phyloP scores from a whole-genome alignment of 2,888 invertebrate genomes.

The Xestia xanthographa region DNA sequence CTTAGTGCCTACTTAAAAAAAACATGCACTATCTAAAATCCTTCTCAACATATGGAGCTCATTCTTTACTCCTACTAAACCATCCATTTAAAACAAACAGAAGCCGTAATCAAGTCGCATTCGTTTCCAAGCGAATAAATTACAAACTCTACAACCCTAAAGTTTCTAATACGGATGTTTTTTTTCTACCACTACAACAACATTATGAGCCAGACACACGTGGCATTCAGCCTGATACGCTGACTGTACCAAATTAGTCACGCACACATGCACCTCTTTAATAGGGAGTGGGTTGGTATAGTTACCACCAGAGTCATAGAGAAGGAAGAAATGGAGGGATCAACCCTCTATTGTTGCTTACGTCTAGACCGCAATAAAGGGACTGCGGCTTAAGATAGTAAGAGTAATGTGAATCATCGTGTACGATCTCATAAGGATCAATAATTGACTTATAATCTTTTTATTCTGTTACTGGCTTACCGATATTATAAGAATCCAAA shows the following conservation, averaged over 20 bases:
- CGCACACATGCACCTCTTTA: slow-evolving; percentile 82
- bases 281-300: slow-evolving; percentile 71
- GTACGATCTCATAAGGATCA: neutral
- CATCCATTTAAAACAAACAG: slow-evolving; percentile 33
- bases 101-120: slow-evolving; percentile 53
- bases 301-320: slow-evolving; percentile 52
- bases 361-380: slow-evolving; percentile 17
- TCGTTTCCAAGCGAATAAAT: slow-evolving; percentile 61
- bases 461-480: neutral
- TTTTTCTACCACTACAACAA: slow-evolving; percentile 77
- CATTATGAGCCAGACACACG: slow-evolving; percentile 78
- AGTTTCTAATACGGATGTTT: slow-evolving; percentile 74
- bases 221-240: slow-evolving; percentile 70
- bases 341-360: slow-evolving; percentile 9
- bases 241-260: slow-evolving; percentile 77
- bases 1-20: neutral
- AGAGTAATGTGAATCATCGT: neutral
- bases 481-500: neutral
- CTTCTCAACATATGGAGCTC: neutral
- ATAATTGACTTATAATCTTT: neutral
- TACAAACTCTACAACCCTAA: slow-evolving; percentile 57
- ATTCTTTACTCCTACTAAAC: neutral
- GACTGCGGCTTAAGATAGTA: neutral
- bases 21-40: neutral
- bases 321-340: slow-evolving; percentile 39